Evolutionary conservation across 1,140 invertebrate species (phyloP).

Genomic region (Pseudomyrmex dendroicus): DNA sequence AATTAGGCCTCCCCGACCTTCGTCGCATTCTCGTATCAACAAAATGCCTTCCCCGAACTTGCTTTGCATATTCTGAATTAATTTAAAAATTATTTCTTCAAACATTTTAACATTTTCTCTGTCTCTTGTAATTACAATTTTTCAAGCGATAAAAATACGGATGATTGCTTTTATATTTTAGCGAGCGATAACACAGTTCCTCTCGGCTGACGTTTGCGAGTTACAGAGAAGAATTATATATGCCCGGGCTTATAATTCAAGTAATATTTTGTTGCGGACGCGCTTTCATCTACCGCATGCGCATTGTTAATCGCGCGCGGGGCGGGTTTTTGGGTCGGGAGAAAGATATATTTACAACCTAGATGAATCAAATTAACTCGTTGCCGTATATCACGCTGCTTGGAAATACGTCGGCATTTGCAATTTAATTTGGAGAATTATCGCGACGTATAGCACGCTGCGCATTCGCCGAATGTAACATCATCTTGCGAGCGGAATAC

Average conservation of each 20-base stretch:
- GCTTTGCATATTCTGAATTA: not conserved
- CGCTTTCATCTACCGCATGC: slow-evolving; percentile 54
- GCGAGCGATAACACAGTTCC: too few relatives aligned
- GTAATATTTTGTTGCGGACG: slow-evolving; percentile 61
- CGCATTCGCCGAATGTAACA: slow-evolving; percentile 55
- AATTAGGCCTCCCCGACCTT: slow-evolving; percentile 41
- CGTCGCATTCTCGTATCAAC: slow-evolving; percentile 25
- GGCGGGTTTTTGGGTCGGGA: slow-evolving; percentile 27
- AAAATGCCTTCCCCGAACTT: not conserved
- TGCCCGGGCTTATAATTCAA: slow-evolving; percentile 64
- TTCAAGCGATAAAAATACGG: not conserved
- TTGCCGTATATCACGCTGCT: slow-evolving; percentile 66
- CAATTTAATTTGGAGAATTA: slow-evolving; percentile 68
- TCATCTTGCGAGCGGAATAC: slow-evolving; percentile 55
- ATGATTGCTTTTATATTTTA: too few relatives aligned
- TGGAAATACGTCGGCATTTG: slow-evolving; percentile 69
- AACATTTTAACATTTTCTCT: not conserved
- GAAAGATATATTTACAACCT: slow-evolving; percentile 63
- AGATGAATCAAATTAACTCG: slow-evolving; percentile 68
- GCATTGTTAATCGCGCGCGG: slow-evolving; percentile 66
- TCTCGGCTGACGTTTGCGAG: slow-evolving; percentile 10
- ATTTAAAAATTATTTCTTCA: not conserved
- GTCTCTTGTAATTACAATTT: not conserved
- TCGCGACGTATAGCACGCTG: slow-evolving; percentile 58
- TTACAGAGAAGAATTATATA: slow-evolving; percentile 15